Conservation (phyloP, 2,113 vertebrate genomes). For the Clupea harengus region DNA sequence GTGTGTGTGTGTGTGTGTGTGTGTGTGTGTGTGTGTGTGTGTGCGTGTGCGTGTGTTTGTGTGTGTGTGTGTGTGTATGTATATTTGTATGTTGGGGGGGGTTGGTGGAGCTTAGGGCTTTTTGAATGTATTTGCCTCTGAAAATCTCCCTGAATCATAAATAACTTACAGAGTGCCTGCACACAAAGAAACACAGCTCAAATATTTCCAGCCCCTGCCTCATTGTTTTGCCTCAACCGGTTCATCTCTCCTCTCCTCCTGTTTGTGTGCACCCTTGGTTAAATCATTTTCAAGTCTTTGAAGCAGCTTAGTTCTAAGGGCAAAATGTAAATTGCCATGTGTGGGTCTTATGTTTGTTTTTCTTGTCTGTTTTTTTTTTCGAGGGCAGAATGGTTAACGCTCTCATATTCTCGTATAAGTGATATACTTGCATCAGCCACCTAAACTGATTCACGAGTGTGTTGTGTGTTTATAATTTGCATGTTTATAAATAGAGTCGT, state of each 20-base stretch:
- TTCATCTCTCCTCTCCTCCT: background rate
- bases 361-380: background rate
- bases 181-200: conserved; percentile 39
- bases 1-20: conserved; percentile 17
- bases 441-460: background rate
- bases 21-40: conserved; percentile 27
- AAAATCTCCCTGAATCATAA: conserved; percentile 55
- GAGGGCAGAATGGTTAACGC: background rate
- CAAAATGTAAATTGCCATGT: background rate
- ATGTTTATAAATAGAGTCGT: background rate
- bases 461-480: background rate
- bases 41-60: too few species aligned
- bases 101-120: background rate
- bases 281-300: too few species aligned
- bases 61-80: background rate
- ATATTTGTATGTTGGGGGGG: background rate
- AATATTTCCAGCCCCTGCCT: conserved; percentile 30
- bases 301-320: background rate
- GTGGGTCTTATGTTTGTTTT: background rate
- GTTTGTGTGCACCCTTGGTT: too few species aligned
- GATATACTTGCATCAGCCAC: background rate
- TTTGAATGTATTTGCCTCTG: conserved; percentile 42
- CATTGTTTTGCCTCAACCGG: background rate
- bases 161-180: conserved; percentile 56
- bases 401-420: background rate